Conservation (phyloP, 2,888 invertebrate genomes). For the Clunio marinus region DNA sequence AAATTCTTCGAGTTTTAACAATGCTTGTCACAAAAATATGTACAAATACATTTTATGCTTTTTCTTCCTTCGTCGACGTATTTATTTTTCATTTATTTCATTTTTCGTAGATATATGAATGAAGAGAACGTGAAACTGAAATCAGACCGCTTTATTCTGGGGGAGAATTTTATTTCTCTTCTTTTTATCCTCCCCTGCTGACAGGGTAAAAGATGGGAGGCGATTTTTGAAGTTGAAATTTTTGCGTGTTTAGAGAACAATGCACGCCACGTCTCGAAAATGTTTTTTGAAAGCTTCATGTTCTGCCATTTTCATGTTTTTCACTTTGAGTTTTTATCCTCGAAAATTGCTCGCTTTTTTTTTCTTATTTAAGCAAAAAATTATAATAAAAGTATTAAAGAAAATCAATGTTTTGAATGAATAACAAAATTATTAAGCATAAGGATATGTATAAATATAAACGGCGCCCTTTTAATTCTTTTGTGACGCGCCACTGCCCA, state of each 20-base stretch:
- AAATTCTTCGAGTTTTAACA: slow-evolving; percentile 15
- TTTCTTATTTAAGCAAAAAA: too few species aligned
- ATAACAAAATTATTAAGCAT: too few species aligned
- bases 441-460: not conserved
- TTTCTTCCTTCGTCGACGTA: not conserved
- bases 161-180: slow-evolving; percentile 14
- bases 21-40: slow-evolving; percentile 37
- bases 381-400: too few species aligned
- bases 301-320: slow-evolving; percentile 31
- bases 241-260: slow-evolving; percentile 36
- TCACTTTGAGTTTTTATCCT: not conserved
- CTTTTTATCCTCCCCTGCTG: slow-evolving; percentile 11
- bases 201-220: slow-evolving; percentile 18
- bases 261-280: slow-evolving; percentile 21
- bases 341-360: not conserved
- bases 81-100: slow-evolving; percentile 18
- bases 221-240: not conserved
- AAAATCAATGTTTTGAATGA: too few species aligned
- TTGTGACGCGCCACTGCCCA: not conserved
- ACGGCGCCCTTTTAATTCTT: not conserved
- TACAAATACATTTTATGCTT: slow-evolving; percentile 2
- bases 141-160: slow-evolving; percentile 12
- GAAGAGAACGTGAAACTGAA: slow-evolving; percentile 26
- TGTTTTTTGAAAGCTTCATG: slow-evolving; percentile 31
- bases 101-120: not conserved